A percentile compares a stretch with the other conserved stretches of the same genome.
phyloP scores from a whole-genome alignment of 1,140 invertebrate species.

The Pseudobourletiella spinata region DNA sequence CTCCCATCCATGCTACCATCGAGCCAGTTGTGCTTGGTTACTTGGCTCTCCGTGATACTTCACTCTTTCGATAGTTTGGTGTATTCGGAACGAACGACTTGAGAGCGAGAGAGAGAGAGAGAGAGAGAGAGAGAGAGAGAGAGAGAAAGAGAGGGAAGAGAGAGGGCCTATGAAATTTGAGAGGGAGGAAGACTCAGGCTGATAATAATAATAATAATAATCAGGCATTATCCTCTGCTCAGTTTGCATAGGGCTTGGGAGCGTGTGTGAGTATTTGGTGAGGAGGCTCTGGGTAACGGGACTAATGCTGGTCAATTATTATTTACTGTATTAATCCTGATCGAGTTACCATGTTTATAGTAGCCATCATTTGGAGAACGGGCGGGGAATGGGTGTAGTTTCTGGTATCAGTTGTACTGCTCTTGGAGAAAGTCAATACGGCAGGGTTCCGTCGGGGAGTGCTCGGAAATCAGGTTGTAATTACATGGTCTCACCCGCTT shows the following conservation, averaged over 20 bases:
- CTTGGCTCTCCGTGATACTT: not conserved
- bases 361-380: not conserved
- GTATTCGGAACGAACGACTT: too few relatives aligned
- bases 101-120: not conserved
- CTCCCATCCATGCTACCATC: too few relatives aligned
- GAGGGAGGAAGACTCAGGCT: not conserved
- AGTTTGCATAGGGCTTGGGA: not conserved
- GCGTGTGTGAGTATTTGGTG: not conserved
- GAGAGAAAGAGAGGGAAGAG: not conserved
- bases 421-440: too few relatives aligned
- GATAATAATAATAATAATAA: conserved; percentile 3
- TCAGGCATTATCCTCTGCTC: not conserved
- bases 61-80: not conserved
- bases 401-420: too few relatives aligned
- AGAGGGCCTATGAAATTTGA: not conserved
- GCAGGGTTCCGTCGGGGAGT: too few relatives aligned
- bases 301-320: conserved; percentile 8
- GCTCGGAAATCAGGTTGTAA: too few relatives aligned
- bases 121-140: not conserved
- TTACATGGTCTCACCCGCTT: too few relatives aligned
- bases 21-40: too few relatives aligned
- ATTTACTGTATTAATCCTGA: not conserved
- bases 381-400: too few relatives aligned
- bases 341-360: conserved; percentile 5
- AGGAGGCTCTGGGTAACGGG: not conserved